Percentiles rank a stretch among this genome's conserved stretches.
phyloP scores from a whole-genome alignment of 1,140 invertebrate species.

The Aphelenchoides besseyi region DNA sequence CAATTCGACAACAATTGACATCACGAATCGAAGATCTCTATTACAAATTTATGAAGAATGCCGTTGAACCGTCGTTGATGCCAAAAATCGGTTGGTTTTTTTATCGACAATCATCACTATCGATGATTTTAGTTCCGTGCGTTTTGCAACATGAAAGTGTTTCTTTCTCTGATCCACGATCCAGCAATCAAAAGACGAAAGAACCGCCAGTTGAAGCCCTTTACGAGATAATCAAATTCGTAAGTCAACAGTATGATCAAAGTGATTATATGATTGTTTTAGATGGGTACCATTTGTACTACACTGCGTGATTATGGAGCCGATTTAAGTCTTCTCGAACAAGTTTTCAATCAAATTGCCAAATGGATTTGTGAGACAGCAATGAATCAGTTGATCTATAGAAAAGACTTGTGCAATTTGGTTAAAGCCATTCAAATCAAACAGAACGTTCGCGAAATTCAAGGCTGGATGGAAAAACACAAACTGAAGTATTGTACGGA shows the following conservation, averaged over 20 bases:
- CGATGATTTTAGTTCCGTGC: slow-evolving; percentile 41
- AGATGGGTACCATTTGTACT: slow-evolving; percentile 30
- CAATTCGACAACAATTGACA: slow-evolving; percentile 51
- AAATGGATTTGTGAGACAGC: slow-evolving; percentile 89
- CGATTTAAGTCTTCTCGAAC: slow-evolving; percentile 73
- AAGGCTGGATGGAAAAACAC: slow-evolving; percentile 51
- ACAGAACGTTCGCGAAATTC: slow-evolving; percentile 57
- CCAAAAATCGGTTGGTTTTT: slow-evolving; percentile 50
- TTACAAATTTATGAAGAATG: slow-evolving; percentile 51
- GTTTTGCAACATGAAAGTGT: slow-evolving; percentile 53
- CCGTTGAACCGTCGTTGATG: slow-evolving; percentile 48
- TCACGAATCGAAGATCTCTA: slow-evolving; percentile 53
- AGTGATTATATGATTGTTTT: too few relatives aligned
- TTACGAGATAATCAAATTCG: background rate
- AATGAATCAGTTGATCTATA: slow-evolving; percentile 84
- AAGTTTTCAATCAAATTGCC: slow-evolving; percentile 81
- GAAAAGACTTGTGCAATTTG: slow-evolving; percentile 97
- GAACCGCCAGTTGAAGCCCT: background rate
- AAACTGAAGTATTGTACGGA: slow-evolving; percentile 69
- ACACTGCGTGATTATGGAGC: slow-evolving; percentile 72
- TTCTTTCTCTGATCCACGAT: slow-evolving; percentile 67
- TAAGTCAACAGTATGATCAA: background rate
- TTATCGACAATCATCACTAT: background rate
- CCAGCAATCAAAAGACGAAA: background rate
- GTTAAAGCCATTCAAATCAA: slow-evolving; percentile 94